phyloP scores from a whole-genome alignment of 2,113 vertebrate species.

The Pristiophorus japonicus region DNA sequence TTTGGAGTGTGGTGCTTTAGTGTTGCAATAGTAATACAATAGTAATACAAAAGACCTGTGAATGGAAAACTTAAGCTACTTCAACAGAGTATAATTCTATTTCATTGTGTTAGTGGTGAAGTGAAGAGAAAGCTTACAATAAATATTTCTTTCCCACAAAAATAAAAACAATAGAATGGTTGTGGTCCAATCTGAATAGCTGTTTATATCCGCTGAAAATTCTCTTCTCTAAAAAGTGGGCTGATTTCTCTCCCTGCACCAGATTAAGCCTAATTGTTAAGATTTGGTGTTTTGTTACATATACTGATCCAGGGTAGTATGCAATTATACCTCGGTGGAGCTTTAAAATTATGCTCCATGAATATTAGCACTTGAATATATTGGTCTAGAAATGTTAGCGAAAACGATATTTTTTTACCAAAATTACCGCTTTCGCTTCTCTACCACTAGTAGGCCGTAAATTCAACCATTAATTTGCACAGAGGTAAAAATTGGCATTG shows the following conservation, averaged over 20 bases:
- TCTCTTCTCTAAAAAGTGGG: neutral
- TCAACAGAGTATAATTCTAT: neutral
- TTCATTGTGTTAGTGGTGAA: neutral
- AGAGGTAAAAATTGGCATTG: no score
- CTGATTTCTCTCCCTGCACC: neutral
- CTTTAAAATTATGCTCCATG: neutral
- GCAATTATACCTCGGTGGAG: neutral
- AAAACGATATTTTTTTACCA: no score
- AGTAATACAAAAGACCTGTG: neutral
- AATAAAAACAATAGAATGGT: neutral
- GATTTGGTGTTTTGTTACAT: neutral
- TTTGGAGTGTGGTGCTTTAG: neutral
- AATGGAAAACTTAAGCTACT: neutral
- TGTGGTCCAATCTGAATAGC: neutral
- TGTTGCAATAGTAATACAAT: neutral
- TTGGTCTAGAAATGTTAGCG: no score
- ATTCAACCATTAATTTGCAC: no score
- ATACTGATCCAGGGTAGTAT: neutral
- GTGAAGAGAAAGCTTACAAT: neutral
- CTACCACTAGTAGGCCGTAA: no score
- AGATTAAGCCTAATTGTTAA: neutral
- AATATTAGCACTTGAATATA: neutral
- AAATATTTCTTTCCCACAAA: neutral
- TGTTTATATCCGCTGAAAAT: conserved; percentile 11
- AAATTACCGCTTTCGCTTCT: no score